Percentiles rank a stretch among this genome's conserved stretches.
Evolutionary conservation across 2,113 vertebrate species (phyloP).

Genomic region (Theristicus caerulescens): DNA sequence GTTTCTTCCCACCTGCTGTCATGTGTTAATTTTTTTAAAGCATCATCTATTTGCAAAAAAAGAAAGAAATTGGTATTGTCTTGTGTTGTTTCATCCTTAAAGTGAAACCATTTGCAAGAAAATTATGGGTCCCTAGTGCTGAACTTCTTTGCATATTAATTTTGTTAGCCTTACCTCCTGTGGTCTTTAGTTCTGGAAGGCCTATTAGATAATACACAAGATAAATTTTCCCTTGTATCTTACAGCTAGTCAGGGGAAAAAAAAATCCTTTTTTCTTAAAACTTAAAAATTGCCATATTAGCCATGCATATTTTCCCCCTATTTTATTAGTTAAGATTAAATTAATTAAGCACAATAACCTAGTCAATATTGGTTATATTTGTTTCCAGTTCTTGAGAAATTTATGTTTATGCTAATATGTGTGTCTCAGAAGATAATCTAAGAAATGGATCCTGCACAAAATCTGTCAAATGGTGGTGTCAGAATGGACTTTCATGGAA

Average conservation of each 20-base stretch:
- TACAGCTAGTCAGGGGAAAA: constrained; percentile 62
- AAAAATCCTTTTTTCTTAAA: constrained; percentile 72
- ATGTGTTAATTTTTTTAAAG: constrained; percentile 90
- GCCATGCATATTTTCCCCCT: neutral
- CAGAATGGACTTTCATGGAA: neutral
- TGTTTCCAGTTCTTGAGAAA: constrained; percentile 32
- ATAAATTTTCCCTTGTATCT: constrained; percentile 79
- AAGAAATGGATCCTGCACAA: neutral
- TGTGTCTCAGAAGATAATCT: neutral
- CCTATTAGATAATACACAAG: constrained; percentile 88
- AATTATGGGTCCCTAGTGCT: constrained; percentile 95
- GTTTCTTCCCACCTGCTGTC: constrained; percentile 91
- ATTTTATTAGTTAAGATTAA: constrained; percentile 68
- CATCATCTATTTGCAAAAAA: constrained; percentile 82
- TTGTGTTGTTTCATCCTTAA: constrained; percentile 91
- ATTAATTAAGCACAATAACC: constrained; percentile 59
- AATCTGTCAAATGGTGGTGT: neutral
- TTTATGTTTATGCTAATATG: constrained; percentile 19
- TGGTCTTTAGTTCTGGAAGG: constrained; percentile 87
- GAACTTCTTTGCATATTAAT: constrained; percentile 99
- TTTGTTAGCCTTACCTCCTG: constrained; percentile 98
- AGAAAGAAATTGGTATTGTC: constrained; percentile 86
- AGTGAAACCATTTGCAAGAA: constrained; percentile 93
- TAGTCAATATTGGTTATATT: constrained; percentile 60
- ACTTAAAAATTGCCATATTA: constrained; percentile 67